Conservation (phyloP, 2,113 vertebrate genomes). For the Otis tarda region DNA sequence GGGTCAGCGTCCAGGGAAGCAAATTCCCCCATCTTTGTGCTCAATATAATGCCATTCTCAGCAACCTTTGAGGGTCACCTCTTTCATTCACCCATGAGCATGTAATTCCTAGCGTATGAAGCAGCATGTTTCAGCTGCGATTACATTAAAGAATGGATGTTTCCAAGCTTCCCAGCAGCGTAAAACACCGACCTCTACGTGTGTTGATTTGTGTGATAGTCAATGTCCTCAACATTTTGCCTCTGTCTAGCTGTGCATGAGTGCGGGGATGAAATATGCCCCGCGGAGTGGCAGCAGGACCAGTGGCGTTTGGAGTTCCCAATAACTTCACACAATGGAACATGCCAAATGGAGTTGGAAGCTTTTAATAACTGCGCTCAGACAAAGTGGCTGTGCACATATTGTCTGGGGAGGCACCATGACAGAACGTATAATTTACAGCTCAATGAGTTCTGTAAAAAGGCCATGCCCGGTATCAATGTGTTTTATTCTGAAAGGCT, state of each 20-base stretch:
- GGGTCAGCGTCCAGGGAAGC: not conserved
- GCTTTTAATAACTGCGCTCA: not conserved
- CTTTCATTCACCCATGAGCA: not conserved
- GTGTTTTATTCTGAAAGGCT: not conserved
- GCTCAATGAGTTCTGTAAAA: conserved; percentile 17
- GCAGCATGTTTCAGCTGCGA: not conserved
- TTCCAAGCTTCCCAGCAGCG: not conserved
- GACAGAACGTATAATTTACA: conserved; percentile 6
- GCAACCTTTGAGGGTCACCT: not conserved
- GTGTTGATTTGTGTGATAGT: not conserved
- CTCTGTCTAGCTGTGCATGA: not conserved
- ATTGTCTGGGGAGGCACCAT: conserved; percentile 17
- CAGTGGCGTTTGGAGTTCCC: fast-evolving
- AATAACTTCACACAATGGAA: not conserved
- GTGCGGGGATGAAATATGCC: not conserved
- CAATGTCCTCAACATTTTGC: not conserved
- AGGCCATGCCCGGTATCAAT: not conserved
- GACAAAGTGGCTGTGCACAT: not conserved
- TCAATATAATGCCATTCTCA: not conserved
- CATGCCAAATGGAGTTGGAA: not conserved
- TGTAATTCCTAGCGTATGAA: not conserved
- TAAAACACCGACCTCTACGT: not conserved
- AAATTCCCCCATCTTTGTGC: conserved; percentile 7
- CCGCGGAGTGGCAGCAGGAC: not conserved
- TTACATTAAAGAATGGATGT: not conserved